phyloP scores from a whole-genome alignment of 2,797 vertebrate genomes.

The Coranthus polyacanthus region DNA sequence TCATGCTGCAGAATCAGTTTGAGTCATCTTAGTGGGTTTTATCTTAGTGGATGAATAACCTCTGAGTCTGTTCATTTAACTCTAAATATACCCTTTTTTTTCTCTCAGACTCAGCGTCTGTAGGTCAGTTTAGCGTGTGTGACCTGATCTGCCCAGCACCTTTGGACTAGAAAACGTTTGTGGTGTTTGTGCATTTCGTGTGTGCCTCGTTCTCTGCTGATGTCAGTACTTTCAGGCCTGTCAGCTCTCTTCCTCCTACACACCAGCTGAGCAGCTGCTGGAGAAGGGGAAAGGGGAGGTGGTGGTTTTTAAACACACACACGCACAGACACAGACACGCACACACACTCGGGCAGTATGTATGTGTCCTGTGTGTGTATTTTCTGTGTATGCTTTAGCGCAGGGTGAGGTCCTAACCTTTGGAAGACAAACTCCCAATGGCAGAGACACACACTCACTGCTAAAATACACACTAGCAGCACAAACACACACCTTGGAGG shows the following conservation, averaged over 20 bases:
- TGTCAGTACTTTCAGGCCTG: conserved; percentile 68
- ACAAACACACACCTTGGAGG: conserved; percentile 42
- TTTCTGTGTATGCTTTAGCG: conserved; percentile 51
- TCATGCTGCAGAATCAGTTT: no score
- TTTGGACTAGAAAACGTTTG: conserved; percentile 28
- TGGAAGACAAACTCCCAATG: conserved; percentile 37
- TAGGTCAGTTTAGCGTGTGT: conserved; percentile 27
- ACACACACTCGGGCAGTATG: conserved; percentile 33
- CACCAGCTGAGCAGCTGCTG: conserved; percentile 66
- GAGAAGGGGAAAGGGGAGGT: conserved; percentile 46
- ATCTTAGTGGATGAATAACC: conserved; percentile 8
- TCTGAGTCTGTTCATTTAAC: conserved; percentile 3
- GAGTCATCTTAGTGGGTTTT: conserved; percentile 15
- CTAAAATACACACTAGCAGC: conserved; percentile 26
- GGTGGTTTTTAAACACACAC: conserved; percentile 33
- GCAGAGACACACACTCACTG: neutral
- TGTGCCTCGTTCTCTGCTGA: conserved; percentile 55
- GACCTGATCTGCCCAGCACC: conserved; percentile 25
- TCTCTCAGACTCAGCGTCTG: conserved; percentile 6
- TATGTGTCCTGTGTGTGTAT: conserved; percentile 32
- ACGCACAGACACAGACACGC: conserved; percentile 38
- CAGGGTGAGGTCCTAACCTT: conserved; percentile 53
- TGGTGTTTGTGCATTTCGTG: conserved; percentile 18
- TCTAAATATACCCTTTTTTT: neutral
- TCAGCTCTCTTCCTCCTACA: conserved; percentile 65